phyloP scores from a whole-genome alignment of 1,140 invertebrate species.

The Drosophila melanica region DNA sequence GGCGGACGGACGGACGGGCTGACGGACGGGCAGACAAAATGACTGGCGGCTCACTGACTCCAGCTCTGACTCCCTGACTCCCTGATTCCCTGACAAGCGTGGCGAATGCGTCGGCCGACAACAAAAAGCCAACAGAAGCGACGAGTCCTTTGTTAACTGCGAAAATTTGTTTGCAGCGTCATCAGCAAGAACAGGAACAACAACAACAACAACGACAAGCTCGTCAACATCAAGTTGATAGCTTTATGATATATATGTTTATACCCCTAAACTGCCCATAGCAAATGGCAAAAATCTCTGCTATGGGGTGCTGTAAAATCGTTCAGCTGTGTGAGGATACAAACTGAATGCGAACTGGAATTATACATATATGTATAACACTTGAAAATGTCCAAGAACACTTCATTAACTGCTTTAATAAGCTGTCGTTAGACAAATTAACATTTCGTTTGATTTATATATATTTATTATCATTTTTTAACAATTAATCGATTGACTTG shows the following conservation, averaged over 20 bases:
- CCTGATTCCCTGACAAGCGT: slow-evolving; percentile 55
- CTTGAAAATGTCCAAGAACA: not conserved
- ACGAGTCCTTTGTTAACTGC: slow-evolving; percentile 64
- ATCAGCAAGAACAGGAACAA: slow-evolving; percentile 65
- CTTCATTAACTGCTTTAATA: not conserved
- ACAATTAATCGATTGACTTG: too few species aligned
- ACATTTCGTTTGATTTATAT: too few species aligned
- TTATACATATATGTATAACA: not conserved
- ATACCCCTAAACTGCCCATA: slow-evolving; percentile 48
- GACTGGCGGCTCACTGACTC: slow-evolving; percentile 43
- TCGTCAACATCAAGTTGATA: slow-evolving; percentile 69
- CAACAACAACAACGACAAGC: slow-evolving; percentile 60
- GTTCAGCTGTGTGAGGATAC: not conserved
- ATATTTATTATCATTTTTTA: too few species aligned
- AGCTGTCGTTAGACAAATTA: too few species aligned
- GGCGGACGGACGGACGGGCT: slow-evolving; percentile 16
- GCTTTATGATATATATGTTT: slow-evolving; percentile 62
- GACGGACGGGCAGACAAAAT: slow-evolving; percentile 51
- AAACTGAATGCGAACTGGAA: not conserved
- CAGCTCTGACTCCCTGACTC: not conserved
- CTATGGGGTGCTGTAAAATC: slow-evolving; percentile 12
- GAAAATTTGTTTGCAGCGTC: slow-evolving; percentile 79
- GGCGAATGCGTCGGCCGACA: slow-evolving; percentile 28
- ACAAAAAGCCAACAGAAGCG: slow-evolving; percentile 45
- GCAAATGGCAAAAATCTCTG: slow-evolving; percentile 40